Percentiles rank a stretch among this genome's conserved stretches.
phyloP scores from a whole-genome alignment of 2,797 vertebrate species.

The Oreochromis grahami region DNA sequence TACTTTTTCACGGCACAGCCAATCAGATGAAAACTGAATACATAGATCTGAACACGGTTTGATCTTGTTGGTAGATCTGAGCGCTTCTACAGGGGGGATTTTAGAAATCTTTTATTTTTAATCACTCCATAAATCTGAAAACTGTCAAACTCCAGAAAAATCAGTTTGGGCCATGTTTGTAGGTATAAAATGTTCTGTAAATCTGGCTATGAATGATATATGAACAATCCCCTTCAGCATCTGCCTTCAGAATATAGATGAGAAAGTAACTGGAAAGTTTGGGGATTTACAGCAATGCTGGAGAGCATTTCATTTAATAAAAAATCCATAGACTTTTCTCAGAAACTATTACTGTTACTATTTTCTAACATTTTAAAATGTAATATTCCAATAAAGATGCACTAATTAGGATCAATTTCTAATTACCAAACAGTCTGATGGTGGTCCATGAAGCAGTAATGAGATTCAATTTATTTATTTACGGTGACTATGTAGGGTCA shows the following conservation, averaged over 20 bases:
- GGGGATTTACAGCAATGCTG: not conserved
- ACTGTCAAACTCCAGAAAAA: not conserved
- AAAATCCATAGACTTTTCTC: not conserved
- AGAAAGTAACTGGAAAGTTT: not conserved
- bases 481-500: not conserved
- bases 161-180: rapidly evolving
- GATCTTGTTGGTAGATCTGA: not conserved
- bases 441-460: not conserved
- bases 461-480: not conserved
- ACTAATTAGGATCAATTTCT: not conserved
- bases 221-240: not conserved
- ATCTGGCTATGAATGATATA: not conserved
- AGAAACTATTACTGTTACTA: not conserved
- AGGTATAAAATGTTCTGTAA: not conserved
- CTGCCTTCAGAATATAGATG: not conserved
- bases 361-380: not conserved
- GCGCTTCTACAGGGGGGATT: not conserved
- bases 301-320: not conserved
- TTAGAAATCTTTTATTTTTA: not conserved
- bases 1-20: not conserved
- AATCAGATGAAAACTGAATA: not conserved
- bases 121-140: not conserved
- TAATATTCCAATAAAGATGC: not conserved
- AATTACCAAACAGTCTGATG: not conserved
- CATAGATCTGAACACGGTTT: not conserved